Conservation (phyloP, 2,113 vertebrate genomes). For the Chelonoidis abingdonii region DNA sequence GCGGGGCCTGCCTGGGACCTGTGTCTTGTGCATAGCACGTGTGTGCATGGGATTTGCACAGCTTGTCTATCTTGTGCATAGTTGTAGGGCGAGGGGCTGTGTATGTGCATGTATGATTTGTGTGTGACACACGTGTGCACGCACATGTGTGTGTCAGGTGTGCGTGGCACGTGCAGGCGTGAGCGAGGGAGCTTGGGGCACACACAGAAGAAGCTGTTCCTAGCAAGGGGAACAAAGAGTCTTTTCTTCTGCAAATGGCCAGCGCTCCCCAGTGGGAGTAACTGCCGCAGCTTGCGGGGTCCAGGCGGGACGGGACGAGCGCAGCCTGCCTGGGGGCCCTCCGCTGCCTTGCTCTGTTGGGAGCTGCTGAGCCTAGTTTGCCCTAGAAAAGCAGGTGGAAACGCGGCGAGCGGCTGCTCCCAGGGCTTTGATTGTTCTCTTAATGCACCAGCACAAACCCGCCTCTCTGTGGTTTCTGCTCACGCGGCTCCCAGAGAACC, state of each 20-base stretch:
- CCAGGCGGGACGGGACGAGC: too few species aligned
- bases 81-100: too few species aligned
- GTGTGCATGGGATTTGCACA: too few species aligned
- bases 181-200: background rate
- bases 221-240: background rate
- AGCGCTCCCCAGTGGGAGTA: too few species aligned
- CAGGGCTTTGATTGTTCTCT: background rate
- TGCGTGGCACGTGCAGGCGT: too few species aligned
- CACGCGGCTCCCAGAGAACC: too few species aligned
- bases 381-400: background rate
- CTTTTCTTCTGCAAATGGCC: background rate
- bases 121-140: too few species aligned
- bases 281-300: too few species aligned
- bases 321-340: too few species aligned
- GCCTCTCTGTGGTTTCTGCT: background rate
- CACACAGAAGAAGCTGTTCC: background rate
- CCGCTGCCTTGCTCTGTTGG: too few species aligned
- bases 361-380: background rate
- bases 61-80: too few species aligned
- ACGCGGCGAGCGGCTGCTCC: background rate
- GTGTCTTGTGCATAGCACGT: background rate
- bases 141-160: background rate
- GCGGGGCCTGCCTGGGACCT: background rate
- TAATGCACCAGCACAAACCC: background rate
- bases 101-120: too few species aligned